Evolutionary conservation across 2,797 vertebrate genomes (phyloP).

Genomic region (Fundulus diaphanus): DNA sequence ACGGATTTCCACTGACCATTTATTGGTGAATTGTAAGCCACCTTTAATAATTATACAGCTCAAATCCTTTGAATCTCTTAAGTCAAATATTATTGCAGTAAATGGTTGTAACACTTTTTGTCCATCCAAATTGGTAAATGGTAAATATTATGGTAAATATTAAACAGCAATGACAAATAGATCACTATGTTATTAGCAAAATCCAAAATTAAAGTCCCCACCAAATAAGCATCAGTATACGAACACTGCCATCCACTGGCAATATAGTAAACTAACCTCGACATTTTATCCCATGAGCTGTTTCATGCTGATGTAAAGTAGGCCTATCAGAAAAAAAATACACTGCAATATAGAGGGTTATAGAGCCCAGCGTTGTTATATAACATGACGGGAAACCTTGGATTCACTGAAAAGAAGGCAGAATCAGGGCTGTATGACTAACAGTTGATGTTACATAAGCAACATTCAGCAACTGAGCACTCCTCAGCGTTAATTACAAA

Average conservation of each 20-base stretch:
- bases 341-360: constrained; percentile 56
- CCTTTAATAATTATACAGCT: background rate
- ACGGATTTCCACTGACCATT: background rate
- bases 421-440: constrained; percentile 58
- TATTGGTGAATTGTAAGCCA: background rate
- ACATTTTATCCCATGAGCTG: background rate
- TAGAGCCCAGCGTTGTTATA: constrained; percentile 47
- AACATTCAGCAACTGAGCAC: constrained; percentile 33
- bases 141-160: background rate
- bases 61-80: background rate
- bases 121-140: background rate
- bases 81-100: background rate
- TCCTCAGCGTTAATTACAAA: constrained; percentile 28
- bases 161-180: background rate
- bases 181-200: constrained; percentile 6
- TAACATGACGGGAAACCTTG: constrained; percentile 56
- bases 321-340: constrained; percentile 40
- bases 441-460: constrained; percentile 70
- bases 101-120: background rate
- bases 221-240: constrained; percentile 12
- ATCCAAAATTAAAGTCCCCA: background rate
- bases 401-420: constrained; percentile 38
- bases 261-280: background rate
- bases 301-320: constrained; percentile 2
- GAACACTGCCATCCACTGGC: constrained; percentile 70